Evolutionary conservation across 2,113 vertebrate genomes (phyloP).

Genomic region (Myrmecophaga tridactyla): DNA sequence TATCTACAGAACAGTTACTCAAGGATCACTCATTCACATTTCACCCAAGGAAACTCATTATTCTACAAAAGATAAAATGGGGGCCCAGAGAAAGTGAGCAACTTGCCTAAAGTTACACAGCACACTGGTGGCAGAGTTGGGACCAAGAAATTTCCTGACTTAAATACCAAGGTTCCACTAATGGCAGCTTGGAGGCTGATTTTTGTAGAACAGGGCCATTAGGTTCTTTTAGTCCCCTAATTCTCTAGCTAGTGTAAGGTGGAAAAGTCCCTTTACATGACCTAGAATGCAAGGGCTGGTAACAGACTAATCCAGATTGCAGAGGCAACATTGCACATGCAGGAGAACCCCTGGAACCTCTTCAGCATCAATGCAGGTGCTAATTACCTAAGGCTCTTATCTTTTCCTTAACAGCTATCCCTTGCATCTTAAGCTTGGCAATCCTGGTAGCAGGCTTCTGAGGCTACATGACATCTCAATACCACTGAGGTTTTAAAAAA

Average conservation of each 20-base stretch:
- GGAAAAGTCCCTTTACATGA: background rate
- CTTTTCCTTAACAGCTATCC: background rate
- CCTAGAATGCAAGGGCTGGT: background rate
- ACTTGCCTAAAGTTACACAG: conserved; percentile 14
- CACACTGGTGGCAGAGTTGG: background rate
- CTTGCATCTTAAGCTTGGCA: background rate
- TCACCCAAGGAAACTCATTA: background rate
- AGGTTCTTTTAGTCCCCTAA: background rate
- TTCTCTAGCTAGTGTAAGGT: background rate
- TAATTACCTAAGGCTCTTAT: background rate
- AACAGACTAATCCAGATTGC: background rate
- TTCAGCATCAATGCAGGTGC: fast-evolving
- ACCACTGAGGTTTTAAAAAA: background rate
- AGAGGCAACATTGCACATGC: background rate
- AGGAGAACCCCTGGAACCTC: background rate
- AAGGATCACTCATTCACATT: background rate
- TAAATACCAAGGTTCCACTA: background rate
- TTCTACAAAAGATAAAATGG: background rate
- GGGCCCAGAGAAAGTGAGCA: background rate
- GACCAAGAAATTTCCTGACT: background rate
- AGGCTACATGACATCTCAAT: background rate
- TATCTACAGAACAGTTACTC: background rate
- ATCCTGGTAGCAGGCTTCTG: background rate
- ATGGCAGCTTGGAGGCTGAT: background rate
- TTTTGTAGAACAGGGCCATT: background rate